Conservation (phyloP, 2,113 vertebrate species). For the Festucalex cinctus region DNA sequence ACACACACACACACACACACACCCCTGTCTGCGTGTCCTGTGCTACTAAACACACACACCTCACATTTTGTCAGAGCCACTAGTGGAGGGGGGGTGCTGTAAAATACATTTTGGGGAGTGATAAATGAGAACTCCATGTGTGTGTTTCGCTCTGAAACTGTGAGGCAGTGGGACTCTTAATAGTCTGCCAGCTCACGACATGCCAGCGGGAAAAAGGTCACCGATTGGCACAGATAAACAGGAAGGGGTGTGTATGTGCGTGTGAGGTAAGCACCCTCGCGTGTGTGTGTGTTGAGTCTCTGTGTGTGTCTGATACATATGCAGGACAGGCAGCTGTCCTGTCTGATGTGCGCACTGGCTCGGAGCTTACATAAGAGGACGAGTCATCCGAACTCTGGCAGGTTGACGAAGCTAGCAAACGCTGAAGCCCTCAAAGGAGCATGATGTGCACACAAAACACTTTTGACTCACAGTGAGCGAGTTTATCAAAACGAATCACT, state of each 20-base stretch:
- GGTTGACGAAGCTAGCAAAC: slow-evolving; percentile 26
- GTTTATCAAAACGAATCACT: slow-evolving; percentile 42
- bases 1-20: slow-evolving; percentile 28
- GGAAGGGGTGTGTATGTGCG: not conserved
- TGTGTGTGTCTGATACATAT: slow-evolving; percentile 7
- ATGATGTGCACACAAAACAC: not conserved
- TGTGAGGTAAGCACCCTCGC: slow-evolving; percentile 3
- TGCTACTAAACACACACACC: slow-evolving; percentile 21
- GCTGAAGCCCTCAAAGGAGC: slow-evolving; percentile 34
- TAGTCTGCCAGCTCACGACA: slow-evolving; percentile 33
- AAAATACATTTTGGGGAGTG: slow-evolving; percentile 25
- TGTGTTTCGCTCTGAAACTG: slow-evolving; percentile 14
- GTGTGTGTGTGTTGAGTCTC: slow-evolving; percentile 25
- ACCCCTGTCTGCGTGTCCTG: slow-evolving; percentile 21
- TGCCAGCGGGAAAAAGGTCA: slow-evolving; percentile 40
- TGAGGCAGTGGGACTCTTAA: slow-evolving; percentile 23
- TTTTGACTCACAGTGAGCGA: slow-evolving; percentile 22
- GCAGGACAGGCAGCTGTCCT: slow-evolving; percentile 66
- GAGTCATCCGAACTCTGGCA: slow-evolving; percentile 50
- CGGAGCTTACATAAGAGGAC: slow-evolving; percentile 59
- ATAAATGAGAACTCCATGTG: not conserved
- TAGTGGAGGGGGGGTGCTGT: slow-evolving; percentile 11
- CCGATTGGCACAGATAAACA: slow-evolving; percentile 41
- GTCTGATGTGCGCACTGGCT: slow-evolving; percentile 52
- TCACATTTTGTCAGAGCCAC: slow-evolving; percentile 22